Evolutionary conservation across 2,113 vertebrate species (phyloP).

Genomic region (Piprites chloris): DNA sequence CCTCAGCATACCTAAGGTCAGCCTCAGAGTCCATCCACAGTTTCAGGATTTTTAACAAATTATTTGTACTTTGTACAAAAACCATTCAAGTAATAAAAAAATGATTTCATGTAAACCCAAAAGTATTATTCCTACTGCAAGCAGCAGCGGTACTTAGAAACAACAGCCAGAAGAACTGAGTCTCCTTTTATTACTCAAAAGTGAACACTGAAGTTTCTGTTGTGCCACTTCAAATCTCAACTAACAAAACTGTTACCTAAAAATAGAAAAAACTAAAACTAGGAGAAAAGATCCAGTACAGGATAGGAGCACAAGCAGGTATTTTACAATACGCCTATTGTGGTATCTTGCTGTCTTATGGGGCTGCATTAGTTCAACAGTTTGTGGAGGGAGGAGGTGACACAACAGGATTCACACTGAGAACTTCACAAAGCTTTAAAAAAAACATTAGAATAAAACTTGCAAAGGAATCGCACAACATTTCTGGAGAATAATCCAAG

Average conservation of each 20-base stretch:
- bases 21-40: background rate
- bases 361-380: background rate
- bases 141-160: background rate
- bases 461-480: background rate
- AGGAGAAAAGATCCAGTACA: background rate
- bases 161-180: background rate
- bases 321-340: background rate
- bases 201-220: background rate
- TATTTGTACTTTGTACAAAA: background rate
- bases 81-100: background rate
- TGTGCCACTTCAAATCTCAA: background rate
- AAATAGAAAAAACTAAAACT: background rate
- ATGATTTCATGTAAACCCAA: background rate
- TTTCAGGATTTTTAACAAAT: background rate
- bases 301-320: background rate
- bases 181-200: background rate
- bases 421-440: background rate
- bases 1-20: conserved; percentile 8
- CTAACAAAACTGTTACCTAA: background rate
- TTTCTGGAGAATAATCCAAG: background rate
- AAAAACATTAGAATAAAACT: background rate
- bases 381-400: background rate
- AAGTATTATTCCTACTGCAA: background rate
- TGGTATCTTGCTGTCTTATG: background rate
- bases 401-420: background rate